Evolutionary conservation across 2,797 vertebrate species (phyloP), one percentile per base, ranked within the genome.

Genomic region (Erethizon dorsatum): DNA sequence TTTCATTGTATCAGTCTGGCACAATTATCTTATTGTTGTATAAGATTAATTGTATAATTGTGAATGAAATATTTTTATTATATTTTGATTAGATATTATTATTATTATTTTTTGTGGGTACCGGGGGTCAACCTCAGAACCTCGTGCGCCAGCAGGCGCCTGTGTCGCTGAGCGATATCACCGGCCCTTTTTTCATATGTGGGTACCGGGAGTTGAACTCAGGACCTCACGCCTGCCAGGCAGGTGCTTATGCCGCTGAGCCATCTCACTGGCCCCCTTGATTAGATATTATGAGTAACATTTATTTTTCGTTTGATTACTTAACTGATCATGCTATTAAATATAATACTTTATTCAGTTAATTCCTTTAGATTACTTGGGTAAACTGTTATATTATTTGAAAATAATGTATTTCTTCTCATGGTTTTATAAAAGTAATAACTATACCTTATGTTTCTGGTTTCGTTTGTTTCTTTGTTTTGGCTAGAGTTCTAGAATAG

Each of bases 341-440:
- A 65, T 52, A 24, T 9, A 95, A 14, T 41, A 37, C 41, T 59
- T 91, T 75, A 84, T 78, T 65, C 75, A 61, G 41, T 61, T 89
- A 59, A 92, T 90, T 79, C 26, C 10, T 18, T 83, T 94, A 63
- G 45, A 47, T 91, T 57, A 71, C 75, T 96, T 78, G 67, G n/a
- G 47, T 73, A 65, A 87, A 78, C 8, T 26, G 87, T 89, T 77
- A 33, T 47, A 80, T 73, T 87, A 67, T 86, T 37, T 88, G 59
- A 84, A 84, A 82, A 63, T 90, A 73, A 94, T 83, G 5, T 91
- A 50, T 63, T 26, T 92, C 52, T 65, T 77, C 5, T 13, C 17
- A 24, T 41, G 13, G 24, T 41, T 41, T 45, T 69, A 65, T 31
- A 52, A 26, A 91, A 65, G 26, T 59, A 88, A 86, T 50, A 77